Conservation (phyloP, 2,888 invertebrate species). For the Luffia ferchaultella region DNA sequence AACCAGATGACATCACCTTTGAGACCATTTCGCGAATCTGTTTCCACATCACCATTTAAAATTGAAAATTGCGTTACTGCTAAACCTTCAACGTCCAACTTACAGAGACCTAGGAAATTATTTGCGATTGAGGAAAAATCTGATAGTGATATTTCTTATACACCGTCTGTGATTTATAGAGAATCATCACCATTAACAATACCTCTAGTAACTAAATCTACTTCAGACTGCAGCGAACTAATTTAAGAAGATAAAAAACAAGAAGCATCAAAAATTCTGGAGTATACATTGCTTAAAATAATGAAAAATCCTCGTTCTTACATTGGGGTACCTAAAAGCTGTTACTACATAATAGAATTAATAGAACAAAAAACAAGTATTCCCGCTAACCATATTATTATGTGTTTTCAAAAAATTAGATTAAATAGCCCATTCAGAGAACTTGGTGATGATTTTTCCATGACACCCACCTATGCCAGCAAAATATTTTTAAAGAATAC, state of each 20-base stretch:
- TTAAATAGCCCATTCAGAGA: slow-evolving; percentile 1
- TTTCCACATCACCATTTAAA: not conserved
- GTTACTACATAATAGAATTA: slow-evolving; percentile 6
- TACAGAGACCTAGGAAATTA: not conserved
- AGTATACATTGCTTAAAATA: slow-evolving; percentile 12
- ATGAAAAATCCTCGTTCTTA: slow-evolving; percentile 7
- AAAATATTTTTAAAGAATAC: no score
- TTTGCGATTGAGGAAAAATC: not conserved
- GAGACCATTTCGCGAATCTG: slow-evolving; percentile 1
- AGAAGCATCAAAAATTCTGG: slow-evolving; percentile 9
- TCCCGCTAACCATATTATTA: not conserved
- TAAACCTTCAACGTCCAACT: slow-evolving; percentile 2
- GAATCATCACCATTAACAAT: slow-evolving; percentile 5
- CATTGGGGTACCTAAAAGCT: slow-evolving; percentile 8
- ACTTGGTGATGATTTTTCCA: not conserved
- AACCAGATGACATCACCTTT: slow-evolving; percentile 3
- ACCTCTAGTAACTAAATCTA: slow-evolving; percentile 12
- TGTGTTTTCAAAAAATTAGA: not conserved
- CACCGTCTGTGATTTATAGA: no score
- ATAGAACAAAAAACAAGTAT: not conserved
- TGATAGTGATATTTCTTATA: no score
- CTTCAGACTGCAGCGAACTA: slow-evolving; percentile 16
- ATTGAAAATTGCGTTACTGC: not conserved
- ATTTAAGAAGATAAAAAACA: slow-evolving; percentile 14
- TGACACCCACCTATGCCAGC: no score